phyloP scores from a whole-genome alignment of 2,113 vertebrate genomes.

The Columbina picui region DNA sequence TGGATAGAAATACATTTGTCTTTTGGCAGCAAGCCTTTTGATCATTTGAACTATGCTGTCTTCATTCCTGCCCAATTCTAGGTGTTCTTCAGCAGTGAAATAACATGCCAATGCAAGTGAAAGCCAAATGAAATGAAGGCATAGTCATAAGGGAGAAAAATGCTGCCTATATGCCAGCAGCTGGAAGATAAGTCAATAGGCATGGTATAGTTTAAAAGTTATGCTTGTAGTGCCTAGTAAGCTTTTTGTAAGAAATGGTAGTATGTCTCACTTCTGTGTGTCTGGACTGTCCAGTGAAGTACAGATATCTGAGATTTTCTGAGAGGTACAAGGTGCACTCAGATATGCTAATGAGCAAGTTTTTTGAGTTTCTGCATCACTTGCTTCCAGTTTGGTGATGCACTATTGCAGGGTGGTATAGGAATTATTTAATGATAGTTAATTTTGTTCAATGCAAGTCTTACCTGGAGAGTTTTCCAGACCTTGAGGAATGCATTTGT shows the following conservation, averaged over 20 bases:
- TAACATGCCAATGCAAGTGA: neutral
- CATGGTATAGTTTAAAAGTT: neutral
- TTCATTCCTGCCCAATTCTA: neutral
- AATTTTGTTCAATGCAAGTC: neutral
- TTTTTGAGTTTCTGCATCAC: neutral
- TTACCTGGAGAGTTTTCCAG: neutral
- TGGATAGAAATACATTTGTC: neutral
- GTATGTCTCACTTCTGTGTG: neutral
- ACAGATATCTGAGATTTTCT: neutral
- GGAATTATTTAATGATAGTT: neutral
- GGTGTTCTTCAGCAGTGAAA: neutral
- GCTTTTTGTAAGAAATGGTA: neutral
- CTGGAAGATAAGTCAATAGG: neutral
- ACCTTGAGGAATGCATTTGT: neutral
- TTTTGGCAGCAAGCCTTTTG: neutral
- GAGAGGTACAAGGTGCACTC: neutral
- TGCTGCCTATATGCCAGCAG: neutral
- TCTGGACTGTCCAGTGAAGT: neutral
- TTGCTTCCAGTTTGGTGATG: neutral
- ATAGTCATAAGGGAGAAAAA: neutral
- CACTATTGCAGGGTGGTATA: fast-evolving
- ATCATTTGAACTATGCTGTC: neutral
- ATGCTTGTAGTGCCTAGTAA: neutral
- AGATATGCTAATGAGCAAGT: neutral
- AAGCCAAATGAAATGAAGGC: neutral